phyloP scores from a whole-genome alignment of 2,113 vertebrate genomes.

The Tetraodon nigroviridis region DNA sequence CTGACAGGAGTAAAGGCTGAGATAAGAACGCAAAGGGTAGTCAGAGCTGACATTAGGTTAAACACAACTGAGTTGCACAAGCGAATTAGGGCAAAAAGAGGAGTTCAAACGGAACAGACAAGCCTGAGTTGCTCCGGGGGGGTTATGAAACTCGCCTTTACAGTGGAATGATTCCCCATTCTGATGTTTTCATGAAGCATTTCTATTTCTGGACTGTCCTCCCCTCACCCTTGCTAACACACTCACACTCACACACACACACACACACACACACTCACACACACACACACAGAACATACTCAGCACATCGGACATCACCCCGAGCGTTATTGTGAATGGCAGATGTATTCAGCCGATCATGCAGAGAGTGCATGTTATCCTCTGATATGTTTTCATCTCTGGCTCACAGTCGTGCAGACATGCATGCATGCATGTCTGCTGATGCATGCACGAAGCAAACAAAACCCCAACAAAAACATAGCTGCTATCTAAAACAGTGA shows the following conservation, averaged over 20 bases:
- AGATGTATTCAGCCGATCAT: slow-evolving; percentile 53
- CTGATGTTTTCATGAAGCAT: slow-evolving; percentile 60
- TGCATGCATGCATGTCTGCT: slow-evolving; percentile 22
- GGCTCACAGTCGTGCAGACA: not conserved
- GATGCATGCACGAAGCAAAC: slow-evolving; percentile 5
- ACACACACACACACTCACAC: slow-evolving; percentile 28
- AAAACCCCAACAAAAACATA: too few species aligned
- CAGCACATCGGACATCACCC: slow-evolving; percentile 40
- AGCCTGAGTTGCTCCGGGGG: slow-evolving; percentile 53
- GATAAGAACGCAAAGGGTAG: slow-evolving; percentile 45
- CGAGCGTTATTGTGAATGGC: slow-evolving; percentile 45
- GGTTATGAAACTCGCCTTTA: slow-evolving; percentile 62
- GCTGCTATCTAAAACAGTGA: not conserved
- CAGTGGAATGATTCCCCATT: slow-evolving; percentile 55
- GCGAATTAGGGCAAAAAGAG: slow-evolving; percentile 53
- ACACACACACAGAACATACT: slow-evolving; percentile 54
- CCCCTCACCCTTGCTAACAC: slow-evolving; percentile 36
- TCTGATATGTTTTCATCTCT: slow-evolving; percentile 5
- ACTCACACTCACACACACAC: slow-evolving; percentile 53
- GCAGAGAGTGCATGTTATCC: slow-evolving; percentile 28
- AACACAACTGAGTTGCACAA: slow-evolving; percentile 57
- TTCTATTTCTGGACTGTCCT: slow-evolving; percentile 62
- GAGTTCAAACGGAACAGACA: slow-evolving; percentile 62
- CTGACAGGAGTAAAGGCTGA: slow-evolving; percentile 55
- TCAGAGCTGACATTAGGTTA: slow-evolving; percentile 61